Evolutionary conservation across 2,888 invertebrate species (phyloP).

Genomic region (Folsomia candida): DNA sequence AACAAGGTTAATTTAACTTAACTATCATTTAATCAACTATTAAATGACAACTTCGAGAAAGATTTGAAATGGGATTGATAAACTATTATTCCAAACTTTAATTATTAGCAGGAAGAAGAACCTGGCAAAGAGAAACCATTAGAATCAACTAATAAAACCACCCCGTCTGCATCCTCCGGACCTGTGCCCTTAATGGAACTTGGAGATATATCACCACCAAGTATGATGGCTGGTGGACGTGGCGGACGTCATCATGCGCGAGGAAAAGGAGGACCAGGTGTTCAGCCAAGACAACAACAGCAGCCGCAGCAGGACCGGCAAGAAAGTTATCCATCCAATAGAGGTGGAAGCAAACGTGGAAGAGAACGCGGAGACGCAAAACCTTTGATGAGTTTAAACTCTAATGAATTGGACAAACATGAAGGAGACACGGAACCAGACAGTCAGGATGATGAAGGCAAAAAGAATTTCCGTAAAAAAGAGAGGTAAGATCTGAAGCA

Average conservation of each 20-base stretch:
- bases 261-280: conserved; percentile 23
- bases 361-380: conserved; percentile 36
- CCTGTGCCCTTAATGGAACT: conserved; percentile 46
- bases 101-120: conserved; percentile 30
- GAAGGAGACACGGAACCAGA: conserved; percentile 40
- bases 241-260: conserved; percentile 26
- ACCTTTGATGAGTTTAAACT: conserved; percentile 42
- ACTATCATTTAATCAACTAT: too few species aligned
- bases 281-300: conserved; percentile 27
- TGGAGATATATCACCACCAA: conserved; percentile 44
- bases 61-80: too few species aligned
- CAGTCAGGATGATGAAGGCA: conserved; percentile 40
- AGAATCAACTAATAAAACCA: conserved; percentile 10
- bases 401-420: conserved; percentile 38
- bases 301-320: not conserved
- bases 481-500: conserved; percentile 32
- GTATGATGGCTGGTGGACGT: conserved; percentile 28
- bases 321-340: conserved; percentile 14
- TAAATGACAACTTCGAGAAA: too few species aligned
- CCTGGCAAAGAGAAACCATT: conserved; percentile 15
- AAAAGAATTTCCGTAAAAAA: conserved; percentile 30
- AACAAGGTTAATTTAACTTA: conserved; percentile 16
- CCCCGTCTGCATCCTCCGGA: conserved; percentile 27
- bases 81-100: too few species aligned
- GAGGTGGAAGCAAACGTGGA: conserved; percentile 24